Evolutionary conservation across 2,797 vertebrate species (phyloP).

Genomic region (Sciurus carolinensis): DNA sequence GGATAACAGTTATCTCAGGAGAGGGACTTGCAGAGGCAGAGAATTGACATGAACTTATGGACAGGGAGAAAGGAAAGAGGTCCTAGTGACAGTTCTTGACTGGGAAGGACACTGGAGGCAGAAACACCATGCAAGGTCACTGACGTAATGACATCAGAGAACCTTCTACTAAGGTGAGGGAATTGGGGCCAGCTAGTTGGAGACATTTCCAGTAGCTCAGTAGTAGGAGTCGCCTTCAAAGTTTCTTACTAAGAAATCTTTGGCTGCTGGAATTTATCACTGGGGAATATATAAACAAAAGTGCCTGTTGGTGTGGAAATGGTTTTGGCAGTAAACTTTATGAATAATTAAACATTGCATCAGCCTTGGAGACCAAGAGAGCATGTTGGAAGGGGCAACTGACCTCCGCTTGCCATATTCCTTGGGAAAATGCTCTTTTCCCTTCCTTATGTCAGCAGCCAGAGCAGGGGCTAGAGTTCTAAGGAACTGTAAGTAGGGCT

Average conservation of each 20-base stretch:
- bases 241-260: not conserved
- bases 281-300: not conserved
- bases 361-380: not conserved
- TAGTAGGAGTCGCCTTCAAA: not conserved
- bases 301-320: not conserved
- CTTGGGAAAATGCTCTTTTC: not conserved
- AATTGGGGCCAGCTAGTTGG: not conserved
- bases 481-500: not conserved
- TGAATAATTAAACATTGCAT: slow-evolving; percentile 60
- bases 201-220: not conserved
- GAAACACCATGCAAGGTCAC: not conserved
- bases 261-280: not conserved
- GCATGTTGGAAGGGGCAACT: not conserved
- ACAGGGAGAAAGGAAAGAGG: not conserved
- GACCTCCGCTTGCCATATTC: not conserved
- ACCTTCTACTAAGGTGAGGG: not conserved
- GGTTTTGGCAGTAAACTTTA: slow-evolving; percentile 3
- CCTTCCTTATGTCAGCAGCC: not conserved
- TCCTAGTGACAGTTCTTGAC: not conserved
- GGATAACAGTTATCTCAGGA: not conserved
- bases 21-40: not conserved
- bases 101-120: not conserved
- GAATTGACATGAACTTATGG: not conserved
- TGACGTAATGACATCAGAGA: slow-evolving; percentile 26
- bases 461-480: not conserved